Base-by-base conservation (phyloP, 2,888 invertebrate genomes). In the Cataglyphis cursor region DNA sequence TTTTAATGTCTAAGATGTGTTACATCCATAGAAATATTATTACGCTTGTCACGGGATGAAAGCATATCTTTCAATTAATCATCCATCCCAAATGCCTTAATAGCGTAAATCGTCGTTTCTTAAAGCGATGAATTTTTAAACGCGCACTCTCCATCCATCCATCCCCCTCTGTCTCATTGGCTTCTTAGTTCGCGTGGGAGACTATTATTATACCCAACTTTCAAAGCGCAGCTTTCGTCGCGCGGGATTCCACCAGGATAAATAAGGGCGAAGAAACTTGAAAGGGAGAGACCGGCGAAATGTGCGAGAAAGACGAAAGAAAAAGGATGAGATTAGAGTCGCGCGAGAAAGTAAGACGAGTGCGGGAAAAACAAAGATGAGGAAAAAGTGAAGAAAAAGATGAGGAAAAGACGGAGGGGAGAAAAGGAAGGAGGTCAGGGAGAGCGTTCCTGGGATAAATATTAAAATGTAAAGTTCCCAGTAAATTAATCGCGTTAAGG, bases 401-500 rank as follows among this genome's bases (percentile, higher is more conserved):
- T 8, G 28, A 18, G 62, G 61, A 54, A 48, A 64, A 28, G 31
- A 64, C 44, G 51, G 24, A 41, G 59, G 24, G 31, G 59, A 15
- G 51, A 65, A 64, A 44, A 61, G 48, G 72, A 87, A 82, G 86
- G 87, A 80, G 78, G 78, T 70, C 78, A 80, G 38, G 18, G 78
- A 64, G 68, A 78, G 68, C 59, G 70, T 59, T 82, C 82, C 74
- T 87, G 89, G 91, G 92, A 93, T 93, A 92, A 92, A 93, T 93
- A 93, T 93, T 93, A 93, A 93, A 93, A 92, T 92, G 91, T 92
- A 91, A 93, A 92, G 90, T 92, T 92, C 88, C 90, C 89, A 90
- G 90, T 90, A 92, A 93, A 93, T 93, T 92, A 93, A 93, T 93
- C 92, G 92, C 92, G 90, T 93, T 92, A 92, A 92, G 88, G 88